A percentile compares a stretch with the other conserved stretches of the same genome.
Conservation (phyloP, 1,140 invertebrate genomes). For the Macrocentrus cingulum region DNA sequence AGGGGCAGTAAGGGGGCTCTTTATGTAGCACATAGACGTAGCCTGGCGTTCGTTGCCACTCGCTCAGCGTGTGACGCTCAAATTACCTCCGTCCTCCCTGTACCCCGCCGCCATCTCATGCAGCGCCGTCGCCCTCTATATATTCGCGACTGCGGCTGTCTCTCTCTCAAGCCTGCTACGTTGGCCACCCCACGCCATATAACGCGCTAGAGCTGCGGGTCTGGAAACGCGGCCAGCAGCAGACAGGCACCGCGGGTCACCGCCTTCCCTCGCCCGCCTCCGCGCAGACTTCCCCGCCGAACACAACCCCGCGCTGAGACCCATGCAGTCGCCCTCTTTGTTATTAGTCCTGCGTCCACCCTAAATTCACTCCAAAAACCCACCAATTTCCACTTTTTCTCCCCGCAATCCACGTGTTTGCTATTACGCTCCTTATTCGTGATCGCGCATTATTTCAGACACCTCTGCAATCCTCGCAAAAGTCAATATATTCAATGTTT, state of each 20-base stretch:
- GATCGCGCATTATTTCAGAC: too few relatives aligned
- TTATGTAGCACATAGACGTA: slow-evolving; percentile 57
- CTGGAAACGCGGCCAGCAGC: slow-evolving; percentile 44
- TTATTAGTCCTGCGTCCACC: slow-evolving; percentile 39
- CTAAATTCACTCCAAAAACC: slow-evolving; percentile 41
- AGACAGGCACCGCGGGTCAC: slow-evolving; percentile 48
- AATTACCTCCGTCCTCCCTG: slow-evolving; percentile 43
- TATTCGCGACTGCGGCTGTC: slow-evolving; percentile 23
- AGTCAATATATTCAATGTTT: too few relatives aligned
- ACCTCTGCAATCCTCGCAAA: too few relatives aligned
- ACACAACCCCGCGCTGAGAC: background rate
- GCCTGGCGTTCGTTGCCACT: slow-evolving; percentile 47
- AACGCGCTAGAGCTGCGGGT: slow-evolving; percentile 37
- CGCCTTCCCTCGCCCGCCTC: slow-evolving; percentile 37
- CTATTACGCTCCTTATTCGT: too few relatives aligned
- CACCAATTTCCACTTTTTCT: slow-evolving; percentile 31
- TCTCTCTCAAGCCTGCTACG: slow-evolving; percentile 24
- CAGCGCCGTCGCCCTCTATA: slow-evolving; percentile 24
- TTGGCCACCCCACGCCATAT: slow-evolving; percentile 25
- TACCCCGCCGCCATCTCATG: background rate
- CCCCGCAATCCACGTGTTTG: too few relatives aligned
- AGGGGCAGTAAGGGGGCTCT: slow-evolving; percentile 38
- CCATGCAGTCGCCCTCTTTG: slow-evolving; percentile 28
- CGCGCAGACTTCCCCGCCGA: slow-evolving; percentile 12
- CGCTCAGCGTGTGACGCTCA: slow-evolving; percentile 58